Evolutionary conservation across 2,888 invertebrate genomes (phyloP).

Genomic region (Geotrupes spiniger): DNA sequence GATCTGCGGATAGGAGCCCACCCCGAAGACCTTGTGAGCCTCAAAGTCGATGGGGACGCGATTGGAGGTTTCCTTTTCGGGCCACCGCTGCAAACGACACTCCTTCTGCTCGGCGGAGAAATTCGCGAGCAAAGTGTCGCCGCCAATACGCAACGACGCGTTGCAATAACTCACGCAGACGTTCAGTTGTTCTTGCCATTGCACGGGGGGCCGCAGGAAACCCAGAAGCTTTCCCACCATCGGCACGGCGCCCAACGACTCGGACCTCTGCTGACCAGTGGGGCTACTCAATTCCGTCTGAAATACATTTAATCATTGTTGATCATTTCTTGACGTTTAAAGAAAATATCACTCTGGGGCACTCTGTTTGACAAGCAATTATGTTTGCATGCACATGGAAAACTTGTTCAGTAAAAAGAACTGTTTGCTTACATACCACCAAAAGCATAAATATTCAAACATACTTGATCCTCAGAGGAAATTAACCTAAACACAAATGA

Average conservation of each 20-base stretch:
- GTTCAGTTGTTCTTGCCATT: slow-evolving; percentile 73
- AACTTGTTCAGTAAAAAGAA: too few species aligned
- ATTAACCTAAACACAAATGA: too few species aligned
- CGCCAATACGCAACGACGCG: slow-evolving; percentile 62
- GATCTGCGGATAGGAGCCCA: slow-evolving; percentile 60
- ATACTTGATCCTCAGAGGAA: too few species aligned
- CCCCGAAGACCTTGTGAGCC: slow-evolving; percentile 48
- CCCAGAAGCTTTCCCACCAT: slow-evolving; percentile 75
- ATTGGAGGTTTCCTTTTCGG: slow-evolving; percentile 35
- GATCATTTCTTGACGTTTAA: too few species aligned
- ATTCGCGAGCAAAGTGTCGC: slow-evolving; percentile 60
- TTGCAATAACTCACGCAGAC: slow-evolving; percentile 78
- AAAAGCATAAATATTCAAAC: too few species aligned
- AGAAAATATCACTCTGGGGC: too few species aligned
- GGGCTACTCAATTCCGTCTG: slow-evolving; percentile 70
- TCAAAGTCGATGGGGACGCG: slow-evolving; percentile 51
- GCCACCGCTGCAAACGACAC: slow-evolving; percentile 69
- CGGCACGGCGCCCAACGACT: slow-evolving; percentile 70
- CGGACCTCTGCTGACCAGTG: slow-evolving; percentile 63
- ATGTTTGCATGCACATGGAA: too few species aligned
- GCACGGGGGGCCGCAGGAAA: slow-evolving; percentile 75
- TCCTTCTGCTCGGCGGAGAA: slow-evolving; percentile 61
- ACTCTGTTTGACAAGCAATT: too few species aligned
- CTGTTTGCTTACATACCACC: too few species aligned
- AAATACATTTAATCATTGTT: slow-evolving; percentile 11